phyloP scores from a whole-genome alignment of 2,888 invertebrate species.

The Hypsopygia costalis region DNA sequence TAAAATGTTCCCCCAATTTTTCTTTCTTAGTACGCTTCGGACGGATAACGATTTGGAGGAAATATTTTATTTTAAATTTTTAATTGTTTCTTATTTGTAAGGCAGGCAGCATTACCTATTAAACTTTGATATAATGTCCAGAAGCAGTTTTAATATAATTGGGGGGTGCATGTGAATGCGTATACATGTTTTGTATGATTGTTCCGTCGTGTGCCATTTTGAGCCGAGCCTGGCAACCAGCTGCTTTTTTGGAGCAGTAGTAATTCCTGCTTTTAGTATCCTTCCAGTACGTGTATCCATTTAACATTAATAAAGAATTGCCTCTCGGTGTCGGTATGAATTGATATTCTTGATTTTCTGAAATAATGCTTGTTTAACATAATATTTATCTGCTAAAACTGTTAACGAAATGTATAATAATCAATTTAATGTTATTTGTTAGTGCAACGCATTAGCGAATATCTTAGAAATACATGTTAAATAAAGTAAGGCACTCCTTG shows the following conservation, averaged over 20 bases:
- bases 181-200: slow-evolving; percentile 4
- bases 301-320: slow-evolving; percentile 28
- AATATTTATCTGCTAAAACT: no score
- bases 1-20: no score
- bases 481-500: no score
- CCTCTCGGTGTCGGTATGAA: slow-evolving; percentile 27
- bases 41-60: no score
- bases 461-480: no score
- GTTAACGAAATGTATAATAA: no score
- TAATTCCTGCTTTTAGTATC: slow-evolving; percentile 34
- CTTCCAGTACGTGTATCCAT: slow-evolving; percentile 31
- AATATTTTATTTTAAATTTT: no score
- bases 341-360: neutral
- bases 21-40: no score
- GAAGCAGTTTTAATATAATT: slow-evolving; percentile 9
- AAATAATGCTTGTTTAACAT: neutral
- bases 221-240: slow-evolving; percentile 19
- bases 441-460: no score
- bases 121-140: slow-evolving; percentile 9
- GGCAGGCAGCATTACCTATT: no score
- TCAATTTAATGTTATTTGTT: no score
- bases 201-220: slow-evolving; percentile 8
- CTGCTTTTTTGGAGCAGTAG: slow-evolving; percentile 19
- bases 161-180: slow-evolving; percentile 14
- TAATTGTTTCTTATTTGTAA: no score